Conservation (phyloP, 2,113 vertebrate species). For the Rhinopithecus roxellana region DNA sequence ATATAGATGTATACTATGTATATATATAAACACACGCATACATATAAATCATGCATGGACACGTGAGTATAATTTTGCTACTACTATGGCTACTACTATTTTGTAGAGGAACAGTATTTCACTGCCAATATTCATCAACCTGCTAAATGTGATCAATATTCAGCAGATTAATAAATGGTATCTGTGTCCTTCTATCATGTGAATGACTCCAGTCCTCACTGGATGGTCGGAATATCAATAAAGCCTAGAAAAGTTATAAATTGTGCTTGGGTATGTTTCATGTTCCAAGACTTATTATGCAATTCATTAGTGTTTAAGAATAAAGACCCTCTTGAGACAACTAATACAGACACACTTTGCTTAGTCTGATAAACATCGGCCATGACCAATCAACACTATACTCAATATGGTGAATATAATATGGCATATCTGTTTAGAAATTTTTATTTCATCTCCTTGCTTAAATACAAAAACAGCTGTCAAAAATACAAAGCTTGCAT, state of each 20-base stretch:
- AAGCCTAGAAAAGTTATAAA: constrained; percentile 19
- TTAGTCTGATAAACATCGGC: neutral
- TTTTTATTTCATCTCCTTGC: neutral
- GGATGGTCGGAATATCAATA: neutral
- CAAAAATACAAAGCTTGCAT: neutral
- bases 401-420: neutral
- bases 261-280: neutral
- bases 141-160: neutral
- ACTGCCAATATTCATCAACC: neutral
- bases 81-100: neutral
- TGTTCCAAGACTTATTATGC: neutral
- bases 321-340: constrained; percentile 19
- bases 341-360: neutral
- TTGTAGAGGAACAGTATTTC: neutral
- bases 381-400: neutral
- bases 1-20: neutral
- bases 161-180: neutral
- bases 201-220: neutral
- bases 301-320: constrained; percentile 22
- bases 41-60: neutral
- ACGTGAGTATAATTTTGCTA: neutral
- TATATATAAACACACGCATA: neutral
- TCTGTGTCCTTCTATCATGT: neutral
- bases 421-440: neutral
- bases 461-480: constrained; percentile 13